Percentiles rank a stretch among this genome's conserved stretches.
Conservation (phyloP, 2,797 vertebrate species). For the Dermochelys coriacea region DNA sequence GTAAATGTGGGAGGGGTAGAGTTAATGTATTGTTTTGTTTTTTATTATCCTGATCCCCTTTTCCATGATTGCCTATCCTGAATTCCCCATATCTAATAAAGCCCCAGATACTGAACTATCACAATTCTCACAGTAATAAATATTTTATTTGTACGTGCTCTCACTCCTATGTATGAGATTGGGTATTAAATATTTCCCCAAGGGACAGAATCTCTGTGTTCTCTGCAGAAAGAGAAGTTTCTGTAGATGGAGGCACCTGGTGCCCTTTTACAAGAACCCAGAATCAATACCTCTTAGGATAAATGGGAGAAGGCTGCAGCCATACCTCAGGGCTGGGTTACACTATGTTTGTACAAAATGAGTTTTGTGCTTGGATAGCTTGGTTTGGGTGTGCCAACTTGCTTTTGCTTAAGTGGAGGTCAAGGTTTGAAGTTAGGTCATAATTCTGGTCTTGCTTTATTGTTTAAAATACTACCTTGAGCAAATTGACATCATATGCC, state of each 20-base stretch:
- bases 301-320: no score
- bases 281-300: no score
- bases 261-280: no score
- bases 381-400: neutral
- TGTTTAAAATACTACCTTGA: neutral
- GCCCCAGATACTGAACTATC: neutral
- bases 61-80: neutral
- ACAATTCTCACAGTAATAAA: no score
- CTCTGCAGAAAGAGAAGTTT: neutral
- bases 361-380: neutral
- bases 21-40: neutral
- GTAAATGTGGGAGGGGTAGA: neutral
- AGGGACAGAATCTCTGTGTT: neutral
- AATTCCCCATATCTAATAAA: neutral
- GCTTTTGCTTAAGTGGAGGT: neutral
- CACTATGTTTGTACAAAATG: neutral
- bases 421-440: neutral
- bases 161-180: neutral
- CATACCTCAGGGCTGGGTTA: no score
- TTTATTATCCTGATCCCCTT: neutral
- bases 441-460: neutral
- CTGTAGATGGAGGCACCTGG: neutral
- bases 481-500: neutral
- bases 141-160: neutral
- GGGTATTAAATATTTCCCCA: no score